Percentiles rank a stretch among this genome's conserved stretches.
Evolutionary conservation across 2,888 invertebrate species (phyloP).

Genomic region (Hofmannophila pseudospretella): DNA sequence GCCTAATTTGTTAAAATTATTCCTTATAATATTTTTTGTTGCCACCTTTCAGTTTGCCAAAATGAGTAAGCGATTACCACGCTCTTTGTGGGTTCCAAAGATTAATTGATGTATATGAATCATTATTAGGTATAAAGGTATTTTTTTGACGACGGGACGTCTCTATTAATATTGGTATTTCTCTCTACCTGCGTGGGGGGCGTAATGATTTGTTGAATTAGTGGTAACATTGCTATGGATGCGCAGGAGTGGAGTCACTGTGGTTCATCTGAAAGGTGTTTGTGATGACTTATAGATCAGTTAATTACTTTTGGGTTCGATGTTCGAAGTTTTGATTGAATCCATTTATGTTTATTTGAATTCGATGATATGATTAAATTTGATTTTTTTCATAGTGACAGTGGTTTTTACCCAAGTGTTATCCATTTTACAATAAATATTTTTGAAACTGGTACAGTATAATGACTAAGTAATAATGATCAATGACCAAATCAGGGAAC

Average conservation of each 20-base stretch:
- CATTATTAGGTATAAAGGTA: slow-evolving; percentile 36
- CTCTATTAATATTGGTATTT: slow-evolving; percentile 55
- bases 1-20: slow-evolving; percentile 71
- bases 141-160: slow-evolving; percentile 44
- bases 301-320: slow-evolving; percentile 37
- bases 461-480: too few relatives aligned
- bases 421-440: too few relatives aligned
- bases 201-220: slow-evolving; percentile 51
- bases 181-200: slow-evolving; percentile 51
- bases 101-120: slow-evolving; percentile 62
- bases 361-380: background rate
- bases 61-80: slow-evolving; percentile 67
- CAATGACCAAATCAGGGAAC: too few relatives aligned
- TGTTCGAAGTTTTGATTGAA: slow-evolving; percentile 18
- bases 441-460: too few relatives aligned
- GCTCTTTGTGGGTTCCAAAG: slow-evolving; percentile 55
- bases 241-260: background rate
- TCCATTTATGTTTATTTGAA: slow-evolving; percentile 17
- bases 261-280: slow-evolving; percentile 12
- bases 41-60: slow-evolving; percentile 45
- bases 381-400: too few relatives aligned
- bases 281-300: slow-evolving; percentile 13
- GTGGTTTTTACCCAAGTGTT: too few relatives aligned
- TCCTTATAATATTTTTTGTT: slow-evolving; percentile 34
- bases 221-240: slow-evolving; percentile 20